Conservation (phyloP, 2,113 vertebrate species). For the Notarius quadriscutis region DNA sequence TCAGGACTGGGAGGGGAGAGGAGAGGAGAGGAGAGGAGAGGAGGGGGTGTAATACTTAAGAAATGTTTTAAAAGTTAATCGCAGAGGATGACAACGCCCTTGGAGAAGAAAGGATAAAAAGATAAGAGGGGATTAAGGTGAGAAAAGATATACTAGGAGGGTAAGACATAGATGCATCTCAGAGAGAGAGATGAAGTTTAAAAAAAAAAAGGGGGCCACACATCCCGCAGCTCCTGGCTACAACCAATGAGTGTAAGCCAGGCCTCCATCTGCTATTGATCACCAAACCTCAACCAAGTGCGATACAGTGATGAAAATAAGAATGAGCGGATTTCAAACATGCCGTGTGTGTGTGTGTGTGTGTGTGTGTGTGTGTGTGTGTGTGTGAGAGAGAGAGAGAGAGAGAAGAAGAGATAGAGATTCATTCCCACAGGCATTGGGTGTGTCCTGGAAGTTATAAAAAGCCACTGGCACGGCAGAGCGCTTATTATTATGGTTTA, state of each 20-base stretch:
- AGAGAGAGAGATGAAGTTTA: constrained; percentile 1
- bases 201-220: constrained; percentile 42
- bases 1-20: neutral
- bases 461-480: constrained; percentile 74
- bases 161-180: constrained; percentile 15
- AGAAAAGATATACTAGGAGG: neutral
- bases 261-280: constrained; percentile 73
- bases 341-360: constrained; percentile 10
- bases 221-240: constrained; percentile 53
- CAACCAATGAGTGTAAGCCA: constrained; percentile 58
- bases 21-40: too few relatives aligned
- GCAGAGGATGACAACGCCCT: neutral
- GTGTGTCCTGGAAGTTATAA: constrained; percentile 77
- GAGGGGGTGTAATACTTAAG: neutral
- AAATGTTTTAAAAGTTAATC: neutral
- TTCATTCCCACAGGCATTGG: constrained; percentile 66
- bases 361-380: constrained; percentile 37
- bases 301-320: constrained; percentile 25
- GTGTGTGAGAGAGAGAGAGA: constrained; percentile 37
- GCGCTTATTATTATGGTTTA: constrained; percentile 65
- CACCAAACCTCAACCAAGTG: constrained; percentile 47
- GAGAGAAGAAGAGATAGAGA: constrained; percentile 54
- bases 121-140: neutral
- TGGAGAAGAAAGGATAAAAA: neutral
- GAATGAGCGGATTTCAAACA: constrained; percentile 15